A percentile compares a stretch with the other conserved stretches of the same genome.
Evolutionary conservation across 1,140 invertebrate species (phyloP).

Genomic region (Druon quercuslanigerum): DNA sequence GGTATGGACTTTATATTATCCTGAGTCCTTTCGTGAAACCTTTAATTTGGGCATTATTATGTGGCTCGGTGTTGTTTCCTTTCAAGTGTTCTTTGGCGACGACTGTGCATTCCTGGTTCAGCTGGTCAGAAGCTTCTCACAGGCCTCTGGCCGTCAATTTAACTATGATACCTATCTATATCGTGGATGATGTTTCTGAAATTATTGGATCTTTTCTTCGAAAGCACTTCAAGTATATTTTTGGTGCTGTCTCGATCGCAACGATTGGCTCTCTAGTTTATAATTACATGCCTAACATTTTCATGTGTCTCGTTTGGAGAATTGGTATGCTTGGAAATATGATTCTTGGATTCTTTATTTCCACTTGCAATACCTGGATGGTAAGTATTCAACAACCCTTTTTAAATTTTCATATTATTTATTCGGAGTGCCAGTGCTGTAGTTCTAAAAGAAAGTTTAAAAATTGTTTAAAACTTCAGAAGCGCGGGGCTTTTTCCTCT

Average conservation of each 20-base stretch:
- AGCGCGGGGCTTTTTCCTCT: no score
- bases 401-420: no score
- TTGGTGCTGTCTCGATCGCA: conserved; percentile 58
- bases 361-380: conserved; percentile 71
- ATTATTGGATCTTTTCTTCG: conserved; percentile 80
- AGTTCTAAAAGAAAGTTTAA: no score
- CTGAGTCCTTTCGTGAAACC: conserved; percentile 94
- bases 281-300: conserved; percentile 77
- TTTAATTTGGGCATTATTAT: conserved; percentile 94
- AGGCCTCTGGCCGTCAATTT: conserved; percentile 82
- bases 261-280: conserved; percentile 67
- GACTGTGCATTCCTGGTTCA: conserved; percentile 84
- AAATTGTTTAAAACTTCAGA: no score
- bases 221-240: conserved; percentile 79
- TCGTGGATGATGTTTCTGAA: conserved; percentile 84
- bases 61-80: conserved; percentile 92
- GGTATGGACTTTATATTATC: conserved; percentile 88
- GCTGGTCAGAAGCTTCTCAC: conserved; percentile 77
- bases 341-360: conserved; percentile 71
- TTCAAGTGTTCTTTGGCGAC: conserved; percentile 87
- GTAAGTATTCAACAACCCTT: conserved; percentile 55
- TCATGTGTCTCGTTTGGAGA: conserved; percentile 73
- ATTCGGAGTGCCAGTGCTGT: no score
- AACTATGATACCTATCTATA: conserved; percentile 83
- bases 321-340: conserved; percentile 66